Base-by-base conservation (phyloP, 2,113 vertebrate genomes). In the Bos indicus region DNA sequence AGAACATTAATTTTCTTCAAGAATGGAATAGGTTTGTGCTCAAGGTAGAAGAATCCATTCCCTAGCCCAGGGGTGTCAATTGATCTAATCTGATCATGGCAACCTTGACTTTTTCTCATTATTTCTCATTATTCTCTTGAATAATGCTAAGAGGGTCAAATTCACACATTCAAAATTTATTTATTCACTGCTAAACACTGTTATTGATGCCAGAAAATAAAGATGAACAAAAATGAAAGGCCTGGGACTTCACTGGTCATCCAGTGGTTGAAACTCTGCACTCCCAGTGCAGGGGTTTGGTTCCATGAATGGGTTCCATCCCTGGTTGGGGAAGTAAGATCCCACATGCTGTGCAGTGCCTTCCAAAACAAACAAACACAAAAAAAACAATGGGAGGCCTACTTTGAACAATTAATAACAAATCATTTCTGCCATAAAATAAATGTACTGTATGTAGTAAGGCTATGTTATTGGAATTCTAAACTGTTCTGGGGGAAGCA, bases 1-100 rank as follows among this genome's bases (percentile, higher is more conserved):
- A 86, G 30, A 91, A 33, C 15, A 91, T 78, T 96, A 62, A 57
- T 86, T 95, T 94, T 96, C 5, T 82, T 91, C n/a, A 77, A 85
- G 46, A 43, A 46, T 88, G 51, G 17, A 21, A 13, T 52, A 36
- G 10, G 9, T 90, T 81, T 94, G n/a, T 89, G n/a, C 11, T 91
- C 9, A 84, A 82, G 26, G 11, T 46, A 64, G 67, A 78, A 51
- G 26, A 81, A 25, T 51, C 4, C 5, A 8, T 92, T 17, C 16
- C 7, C 3, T 91, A 52, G 25, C 15, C 48, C 23, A 23, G 33
- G 7, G 21, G 28, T 64, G 23, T 82, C 33, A 95, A 74, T 12
- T 90, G 33, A 25, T 83, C 19, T 85, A 89, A 95, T 19, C 3
- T 7, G 48, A 89, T 89, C 19, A 59, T 92, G 26, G 25, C 93